phyloP scores from a whole-genome alignment of 1,140 invertebrate genomes.

The Drosophila trapezifrons region DNA sequence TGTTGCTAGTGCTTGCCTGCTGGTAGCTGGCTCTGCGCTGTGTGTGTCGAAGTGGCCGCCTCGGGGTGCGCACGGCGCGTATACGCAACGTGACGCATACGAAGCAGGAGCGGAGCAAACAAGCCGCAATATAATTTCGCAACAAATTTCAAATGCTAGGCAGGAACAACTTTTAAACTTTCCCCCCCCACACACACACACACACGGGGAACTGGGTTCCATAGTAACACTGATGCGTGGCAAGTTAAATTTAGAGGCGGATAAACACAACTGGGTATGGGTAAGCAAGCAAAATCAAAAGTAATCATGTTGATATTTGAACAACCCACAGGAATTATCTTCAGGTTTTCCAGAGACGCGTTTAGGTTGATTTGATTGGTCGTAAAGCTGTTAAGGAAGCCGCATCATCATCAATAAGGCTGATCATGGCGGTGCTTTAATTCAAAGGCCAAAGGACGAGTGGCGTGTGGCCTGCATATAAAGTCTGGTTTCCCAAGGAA shows the following conservation, averaged over 20 bases:
- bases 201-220: constrained; percentile 8
- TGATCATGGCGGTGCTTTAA: constrained; percentile 1
- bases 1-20: constrained; percentile 44
- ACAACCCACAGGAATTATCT: constrained; percentile 53
- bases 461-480: background rate
- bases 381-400: constrained; percentile 21
- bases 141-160: constrained; percentile 78
- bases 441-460: background rate
- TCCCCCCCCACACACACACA: constrained; percentile 37
- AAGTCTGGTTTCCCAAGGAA: background rate
- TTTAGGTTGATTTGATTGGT: constrained; percentile 49
- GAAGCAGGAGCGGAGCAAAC: constrained; percentile 52
- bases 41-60: constrained; percentile 21
- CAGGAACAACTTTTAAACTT: constrained; percentile 80
- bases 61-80: constrained; percentile 45
- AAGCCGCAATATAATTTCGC: constrained; percentile 66
- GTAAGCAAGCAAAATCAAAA: constrained; percentile 71
- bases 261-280: constrained; percentile 53
- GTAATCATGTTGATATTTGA: constrained; percentile 76
- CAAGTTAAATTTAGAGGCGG: constrained; percentile 62
- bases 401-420: background rate
- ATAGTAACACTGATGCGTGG: constrained; percentile 63
- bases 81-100: constrained; percentile 77
- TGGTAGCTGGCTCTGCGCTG: constrained; percentile 23
- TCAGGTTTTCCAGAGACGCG: constrained; percentile 40